Conservation (phyloP, 2,113 vertebrate species). For the Leuciscus idus region DNA sequence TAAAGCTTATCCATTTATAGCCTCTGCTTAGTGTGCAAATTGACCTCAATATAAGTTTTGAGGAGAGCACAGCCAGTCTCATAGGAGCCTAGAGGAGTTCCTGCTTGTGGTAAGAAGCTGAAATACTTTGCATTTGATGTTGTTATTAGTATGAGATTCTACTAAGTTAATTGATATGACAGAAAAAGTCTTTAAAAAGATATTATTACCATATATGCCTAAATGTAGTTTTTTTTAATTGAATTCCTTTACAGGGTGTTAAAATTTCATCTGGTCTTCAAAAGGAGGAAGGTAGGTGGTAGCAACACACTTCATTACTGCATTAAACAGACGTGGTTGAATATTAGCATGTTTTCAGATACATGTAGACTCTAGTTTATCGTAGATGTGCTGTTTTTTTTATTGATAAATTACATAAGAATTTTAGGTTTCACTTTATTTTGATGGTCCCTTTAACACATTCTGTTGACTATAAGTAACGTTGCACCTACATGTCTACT, state of each 20-base stretch:
- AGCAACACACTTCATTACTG: neutral
- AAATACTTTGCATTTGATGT: neutral
- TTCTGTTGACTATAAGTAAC: too few species aligned
- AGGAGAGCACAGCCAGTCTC: neutral
- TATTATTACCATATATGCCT: neutral
- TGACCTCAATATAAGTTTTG: too few species aligned
- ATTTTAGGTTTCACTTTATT: too few species aligned
- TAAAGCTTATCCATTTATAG: neutral
- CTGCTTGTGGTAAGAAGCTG: neutral
- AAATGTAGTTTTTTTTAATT: neutral
- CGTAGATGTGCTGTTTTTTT: neutral
- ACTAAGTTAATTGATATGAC: neutral
- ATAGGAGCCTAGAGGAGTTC: neutral
- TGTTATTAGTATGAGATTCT: neutral
- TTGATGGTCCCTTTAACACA: too few species aligned
- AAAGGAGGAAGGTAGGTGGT: neutral
- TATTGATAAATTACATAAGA: neutral
- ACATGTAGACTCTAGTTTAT: neutral
- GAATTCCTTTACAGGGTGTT: neutral
- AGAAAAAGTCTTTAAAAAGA: neutral
- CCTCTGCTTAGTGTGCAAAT: neutral
- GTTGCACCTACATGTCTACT: too few species aligned
- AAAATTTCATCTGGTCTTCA: neutral
- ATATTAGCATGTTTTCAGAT: neutral
- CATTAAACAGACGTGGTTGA: neutral